Evolutionary conservation across 2,113 vertebrate genomes (phyloP), one percentile per base, ranked within the genome.

Genomic region (Andinoacara biseriatus): DNA sequence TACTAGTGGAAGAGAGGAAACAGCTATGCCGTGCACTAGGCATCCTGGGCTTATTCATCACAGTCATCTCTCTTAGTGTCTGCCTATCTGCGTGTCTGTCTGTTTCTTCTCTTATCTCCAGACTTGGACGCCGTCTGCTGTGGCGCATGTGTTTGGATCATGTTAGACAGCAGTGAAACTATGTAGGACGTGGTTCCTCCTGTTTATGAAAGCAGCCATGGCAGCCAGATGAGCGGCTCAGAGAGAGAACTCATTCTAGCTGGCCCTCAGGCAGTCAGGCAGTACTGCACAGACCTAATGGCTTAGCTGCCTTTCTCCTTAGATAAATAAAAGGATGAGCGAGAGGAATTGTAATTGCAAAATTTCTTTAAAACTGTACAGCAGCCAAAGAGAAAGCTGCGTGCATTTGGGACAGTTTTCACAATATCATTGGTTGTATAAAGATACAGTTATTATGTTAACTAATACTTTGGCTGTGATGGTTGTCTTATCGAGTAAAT

Each of bases 131-230:
- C 83, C 7, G 79, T 93, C 91, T 93, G 88, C 87, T 74, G 90
- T 92, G 90, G 87, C 94, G 93, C 94, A 95, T 93, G 92, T 94
- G 95, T 95, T 94, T 94, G 93, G 94, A 95, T 95, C 92, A 93
- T 95, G 94, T 95, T 85, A 93, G 95, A 95, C 95, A 94, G 94
- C 93, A 91, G 89, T 89, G 92, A 93, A 94, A 92, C 92, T 96
- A 94, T 95, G 94, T 95, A 94, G 90, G 90, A 95, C 90, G 93
- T 92, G 91, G 93, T 94, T 95, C 95, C 93, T 94, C 93, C 93
- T 93, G 90, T 94, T 94, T 94, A 94, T 91, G 92, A 90, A 93
- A 91, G 92, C 86, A 91, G 91, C 93, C 85, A 79, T 94, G 88
- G 90, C 86, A 87, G 93, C 92, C 94, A 95, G 94, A 96, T 95